phyloP scores from a whole-genome alignment of 2,113 vertebrate genomes.

The Zosterops hypoxanthus region DNA sequence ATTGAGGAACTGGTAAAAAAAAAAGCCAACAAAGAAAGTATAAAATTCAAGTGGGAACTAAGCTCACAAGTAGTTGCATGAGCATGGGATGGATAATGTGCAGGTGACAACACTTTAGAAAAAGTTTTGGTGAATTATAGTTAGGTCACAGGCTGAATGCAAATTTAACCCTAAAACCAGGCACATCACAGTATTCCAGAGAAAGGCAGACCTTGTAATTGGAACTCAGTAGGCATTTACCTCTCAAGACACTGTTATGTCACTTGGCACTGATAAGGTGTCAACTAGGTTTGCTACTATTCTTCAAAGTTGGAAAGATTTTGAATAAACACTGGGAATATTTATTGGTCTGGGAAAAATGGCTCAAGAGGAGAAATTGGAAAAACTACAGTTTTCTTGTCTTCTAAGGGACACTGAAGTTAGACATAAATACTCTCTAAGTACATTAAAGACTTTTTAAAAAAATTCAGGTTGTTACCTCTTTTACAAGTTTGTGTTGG shows the following conservation, averaged over 20 bases:
- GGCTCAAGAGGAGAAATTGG: neutral
- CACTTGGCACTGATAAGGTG: neutral
- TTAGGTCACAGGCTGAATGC: neutral
- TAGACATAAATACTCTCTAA: neutral
- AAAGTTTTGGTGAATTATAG: neutral
- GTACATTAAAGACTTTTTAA: neutral
- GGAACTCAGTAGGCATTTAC: neutral
- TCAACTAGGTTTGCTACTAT: neutral
- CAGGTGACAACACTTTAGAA: neutral
- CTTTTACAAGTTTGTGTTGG: neutral
- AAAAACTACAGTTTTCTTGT: neutral
- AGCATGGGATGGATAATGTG: rapidly evolving
- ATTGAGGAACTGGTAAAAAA: neutral
- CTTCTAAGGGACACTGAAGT: neutral
- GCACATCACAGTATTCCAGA: neutral
- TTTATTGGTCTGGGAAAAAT: neutral
- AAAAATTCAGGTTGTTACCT: neutral
- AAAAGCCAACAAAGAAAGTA: too few relatives aligned
- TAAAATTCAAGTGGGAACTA: neutral
- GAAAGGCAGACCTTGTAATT: neutral
- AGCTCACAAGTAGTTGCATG: neutral
- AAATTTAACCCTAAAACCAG: neutral
- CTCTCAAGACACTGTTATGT: neutral
- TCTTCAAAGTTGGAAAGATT: neutral
- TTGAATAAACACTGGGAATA: neutral